Base-by-base conservation (phyloP, 1,140 invertebrate genomes). In the Hylaeus anthracinus region DNA sequence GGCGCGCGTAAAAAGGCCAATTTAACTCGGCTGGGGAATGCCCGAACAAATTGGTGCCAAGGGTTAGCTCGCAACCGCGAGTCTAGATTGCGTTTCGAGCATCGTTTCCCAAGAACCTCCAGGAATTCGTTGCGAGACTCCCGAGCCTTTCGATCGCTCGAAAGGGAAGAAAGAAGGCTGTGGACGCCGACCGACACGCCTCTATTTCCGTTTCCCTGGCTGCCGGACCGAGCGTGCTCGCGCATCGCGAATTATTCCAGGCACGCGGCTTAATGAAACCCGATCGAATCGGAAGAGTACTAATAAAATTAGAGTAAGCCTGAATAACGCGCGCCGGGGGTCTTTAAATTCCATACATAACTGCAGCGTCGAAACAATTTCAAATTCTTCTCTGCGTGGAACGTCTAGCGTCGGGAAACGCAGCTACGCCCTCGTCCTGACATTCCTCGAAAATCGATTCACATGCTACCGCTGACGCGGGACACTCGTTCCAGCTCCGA, bases 41-140 rank as follows among this genome's bases (percentile, higher is more conserved):
- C 72, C 71, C 75, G 79, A 87, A 89, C 90, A 91, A 91, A 91
- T 91, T 90, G 84, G 84, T 88, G 89, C 90, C 89, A 90, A 89
- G 89, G 90, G 90, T 90, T 88, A 90, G 81, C 85, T 83, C 70
- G 81, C n/a, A 66, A 81, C 81, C 70, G 83, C 70, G 82, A 86
- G 83, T 85, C 79, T 81, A 70, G 71, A 60, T 86, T 83, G 85
- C 88, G 87, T 89, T 86, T 86, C 75, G 55, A 66, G 26, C 66
- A 61, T 60, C 84, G 41, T 37, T 75, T 82, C 84, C 83, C 74
- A 79, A 82, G 82, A 88, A 83, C 74, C 75, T 74, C 73, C 48
- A 51, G 73, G 75, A 82, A 84, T 86, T 79, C 67, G 63, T 73
- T 63, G 56, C 56, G 43, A 64, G 71, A 37, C 26, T 60, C 8